These are phyloP conservation scores for Cheilosia soror DNA, from an alignment of 2,888 invertebrate genomes.

Conservation along the genomic window DNA sequence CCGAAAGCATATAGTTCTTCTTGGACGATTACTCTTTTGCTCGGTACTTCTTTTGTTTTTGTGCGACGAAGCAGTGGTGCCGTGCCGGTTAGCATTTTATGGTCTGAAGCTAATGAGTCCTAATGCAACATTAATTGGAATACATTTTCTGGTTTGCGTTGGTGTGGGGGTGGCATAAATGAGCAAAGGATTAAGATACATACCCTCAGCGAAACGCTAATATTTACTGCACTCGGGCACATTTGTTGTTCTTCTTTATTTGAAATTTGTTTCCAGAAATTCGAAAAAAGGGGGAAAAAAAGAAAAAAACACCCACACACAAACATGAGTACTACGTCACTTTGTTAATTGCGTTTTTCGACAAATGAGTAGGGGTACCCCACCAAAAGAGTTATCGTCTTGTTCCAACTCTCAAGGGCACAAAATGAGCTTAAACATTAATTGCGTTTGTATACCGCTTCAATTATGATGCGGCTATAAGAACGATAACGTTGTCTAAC, in stretches of 20 bases:
- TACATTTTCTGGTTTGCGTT: constrained; percentile 24
- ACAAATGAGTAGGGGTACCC: background rate
- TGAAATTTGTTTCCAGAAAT: background rate
- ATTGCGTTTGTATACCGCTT: constrained; percentile 59
- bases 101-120: constrained; percentile 68
- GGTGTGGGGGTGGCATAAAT: constrained; percentile 8
- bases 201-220: background rate
- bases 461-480: constrained; percentile 64
- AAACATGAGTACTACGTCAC: background rate
- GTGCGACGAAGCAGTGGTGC: background rate
- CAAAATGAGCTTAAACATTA: constrained; percentile 23
- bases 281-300: background rate
- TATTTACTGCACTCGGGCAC: constrained; percentile 19
- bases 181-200: constrained; percentile 28
- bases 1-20: constrained; percentile 13
- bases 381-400: constrained; percentile 13
- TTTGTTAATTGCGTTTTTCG: constrained; percentile 13
- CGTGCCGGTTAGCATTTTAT: constrained; percentile 36
- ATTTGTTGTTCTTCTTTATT: constrained; percentile 7
- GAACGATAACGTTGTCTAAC: constrained; percentile 63
- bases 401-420: constrained; percentile 1
- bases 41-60: background rate
- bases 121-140: constrained; percentile 73
- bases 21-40: constrained; percentile 9
- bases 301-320: constrained; percentile 4